Conservation (phyloP, 2,797 vertebrate genomes). For the Paguma larvata region DNA sequence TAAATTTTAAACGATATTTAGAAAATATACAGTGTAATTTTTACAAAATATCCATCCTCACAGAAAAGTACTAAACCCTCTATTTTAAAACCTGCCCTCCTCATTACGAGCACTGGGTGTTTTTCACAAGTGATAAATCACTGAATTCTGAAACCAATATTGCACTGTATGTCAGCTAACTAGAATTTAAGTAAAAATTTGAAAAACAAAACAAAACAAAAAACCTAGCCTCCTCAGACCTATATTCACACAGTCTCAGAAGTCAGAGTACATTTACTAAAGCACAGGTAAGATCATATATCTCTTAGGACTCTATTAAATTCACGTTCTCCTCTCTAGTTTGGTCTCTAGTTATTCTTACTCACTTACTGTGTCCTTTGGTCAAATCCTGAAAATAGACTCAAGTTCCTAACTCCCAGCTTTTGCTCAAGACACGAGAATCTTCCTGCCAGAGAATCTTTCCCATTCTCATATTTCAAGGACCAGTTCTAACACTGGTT, state of each 20-base stretch:
- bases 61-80: background rate
- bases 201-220: too few species aligned
- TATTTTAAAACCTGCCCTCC: background rate
- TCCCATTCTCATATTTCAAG: background rate
- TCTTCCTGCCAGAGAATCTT: background rate
- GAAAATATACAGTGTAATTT: background rate
- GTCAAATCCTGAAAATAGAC: background rate
- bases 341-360: background rate
- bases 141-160: too few species aligned
- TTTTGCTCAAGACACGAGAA: background rate
- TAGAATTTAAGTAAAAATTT: too few species aligned
- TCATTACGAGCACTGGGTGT: too few species aligned
- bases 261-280: background rate
- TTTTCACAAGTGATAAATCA: too few species aligned
- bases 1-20: background rate
- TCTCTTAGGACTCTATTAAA: background rate
- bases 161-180: too few species aligned
- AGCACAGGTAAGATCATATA: background rate
- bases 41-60: background rate
- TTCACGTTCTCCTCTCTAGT: background rate
- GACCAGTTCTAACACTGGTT: background rate
- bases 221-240: background rate
- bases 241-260: background rate
- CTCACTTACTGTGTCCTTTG: background rate
- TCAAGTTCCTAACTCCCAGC: background rate